Percentiles rank a stretch among this genome's conserved stretches.
These are phyloP conservation scores for Aleiodes alternator DNA, from an alignment of 2,888 invertebrate genomes.

Conservation along the genomic window DNA sequence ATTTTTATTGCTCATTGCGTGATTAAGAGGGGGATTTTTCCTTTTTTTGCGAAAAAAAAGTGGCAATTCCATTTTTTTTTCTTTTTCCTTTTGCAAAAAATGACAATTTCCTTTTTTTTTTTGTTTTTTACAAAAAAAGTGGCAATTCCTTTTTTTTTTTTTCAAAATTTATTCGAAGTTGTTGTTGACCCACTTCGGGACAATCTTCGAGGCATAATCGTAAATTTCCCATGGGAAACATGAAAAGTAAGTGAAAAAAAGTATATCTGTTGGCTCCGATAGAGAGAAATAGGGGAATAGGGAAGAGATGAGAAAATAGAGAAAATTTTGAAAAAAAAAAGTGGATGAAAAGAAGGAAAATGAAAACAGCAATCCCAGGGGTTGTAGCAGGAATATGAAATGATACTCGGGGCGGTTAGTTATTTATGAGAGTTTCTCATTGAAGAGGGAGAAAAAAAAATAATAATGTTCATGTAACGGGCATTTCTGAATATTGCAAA, in stretches of 20 bases:
- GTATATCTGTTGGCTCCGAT: background rate
- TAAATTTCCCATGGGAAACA: slow-evolving; percentile 1
- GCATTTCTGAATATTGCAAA: too few species aligned
- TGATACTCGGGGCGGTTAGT: background rate
- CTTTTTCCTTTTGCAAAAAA: background rate
- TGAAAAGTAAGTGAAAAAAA: background rate
- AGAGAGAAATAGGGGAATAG: background rate
- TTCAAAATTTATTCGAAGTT: background rate
- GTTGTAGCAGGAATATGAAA: background rate
- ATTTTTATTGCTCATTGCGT: too few species aligned
- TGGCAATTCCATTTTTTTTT: background rate
- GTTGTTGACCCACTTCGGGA: background rate
- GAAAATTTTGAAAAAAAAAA: background rate
- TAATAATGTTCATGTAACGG: too few species aligned
- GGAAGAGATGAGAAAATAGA: background rate
- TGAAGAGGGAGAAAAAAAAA: background rate
- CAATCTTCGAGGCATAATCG: background rate
- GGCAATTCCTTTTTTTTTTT: background rate
- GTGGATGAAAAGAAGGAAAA: too few species aligned
- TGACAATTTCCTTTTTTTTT: background rate
- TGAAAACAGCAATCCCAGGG: background rate
- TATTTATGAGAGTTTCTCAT: too few species aligned
- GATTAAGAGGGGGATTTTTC: background rate
- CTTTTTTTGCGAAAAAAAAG: background rate
- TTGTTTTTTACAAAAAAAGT: too few species aligned